Evolutionary conservation across 1,140 invertebrate species (phyloP).

Genomic region (Penaeus japonicus): DNA sequence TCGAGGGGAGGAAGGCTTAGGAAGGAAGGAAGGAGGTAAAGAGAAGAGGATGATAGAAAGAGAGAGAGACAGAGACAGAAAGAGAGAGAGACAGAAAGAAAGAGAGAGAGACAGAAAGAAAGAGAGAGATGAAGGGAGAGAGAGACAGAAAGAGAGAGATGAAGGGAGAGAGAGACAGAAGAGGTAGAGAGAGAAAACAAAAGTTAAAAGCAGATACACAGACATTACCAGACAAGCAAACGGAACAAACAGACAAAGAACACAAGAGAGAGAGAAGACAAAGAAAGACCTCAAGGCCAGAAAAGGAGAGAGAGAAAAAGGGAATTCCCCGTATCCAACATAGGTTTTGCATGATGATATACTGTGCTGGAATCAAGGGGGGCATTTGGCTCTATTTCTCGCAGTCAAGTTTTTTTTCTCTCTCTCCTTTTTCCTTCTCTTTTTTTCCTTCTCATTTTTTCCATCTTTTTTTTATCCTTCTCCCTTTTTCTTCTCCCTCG

Average conservation of each 20-base stretch:
- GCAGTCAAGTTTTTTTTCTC: too few species aligned
- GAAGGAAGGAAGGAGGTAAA: not conserved
- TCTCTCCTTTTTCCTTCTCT: too few species aligned
- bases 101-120: not conserved
- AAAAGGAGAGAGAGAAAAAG: not conserved
- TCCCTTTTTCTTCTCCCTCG: too few species aligned
- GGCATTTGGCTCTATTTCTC: not conserved
- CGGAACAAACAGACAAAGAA: not conserved
- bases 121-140: not conserved
- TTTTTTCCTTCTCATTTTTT: too few species aligned
- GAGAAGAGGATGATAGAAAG: not conserved
- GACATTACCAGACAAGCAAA: not conserved
- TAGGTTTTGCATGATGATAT: constrained; percentile 26
- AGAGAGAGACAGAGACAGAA: not conserved
- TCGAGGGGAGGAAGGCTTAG: not conserved
- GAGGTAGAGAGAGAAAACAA: too few species aligned
- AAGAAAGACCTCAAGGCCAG: not conserved
- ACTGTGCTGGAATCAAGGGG: constrained; percentile 1
- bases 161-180: not conserved
- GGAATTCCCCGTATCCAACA: too few species aligned
- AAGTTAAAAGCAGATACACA: not conserved
- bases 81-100: not conserved
- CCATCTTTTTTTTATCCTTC: too few species aligned
- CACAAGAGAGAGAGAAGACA: not conserved
- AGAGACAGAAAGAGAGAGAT: not conserved